Conservation (phyloP, 2,113 vertebrate species). For the Phalacrocorax aristotelis region DNA sequence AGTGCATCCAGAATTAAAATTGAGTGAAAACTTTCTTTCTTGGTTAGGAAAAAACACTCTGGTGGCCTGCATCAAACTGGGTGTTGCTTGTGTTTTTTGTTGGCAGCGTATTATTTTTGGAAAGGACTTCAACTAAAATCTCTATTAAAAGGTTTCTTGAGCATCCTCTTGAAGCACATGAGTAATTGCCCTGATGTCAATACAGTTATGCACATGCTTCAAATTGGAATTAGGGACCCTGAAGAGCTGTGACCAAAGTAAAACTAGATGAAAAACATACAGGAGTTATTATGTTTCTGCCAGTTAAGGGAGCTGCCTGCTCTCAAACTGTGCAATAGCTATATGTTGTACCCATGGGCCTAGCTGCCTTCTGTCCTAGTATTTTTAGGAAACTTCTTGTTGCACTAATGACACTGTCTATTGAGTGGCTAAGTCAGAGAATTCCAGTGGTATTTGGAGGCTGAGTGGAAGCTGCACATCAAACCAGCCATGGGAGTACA, state of each 20-base stretch:
- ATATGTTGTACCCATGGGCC: neutral
- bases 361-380: neutral
- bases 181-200: constrained; percentile 3
- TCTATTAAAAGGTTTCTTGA: constrained; percentile 25
- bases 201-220: neutral
- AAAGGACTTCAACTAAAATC: constrained; percentile 8
- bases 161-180: neutral
- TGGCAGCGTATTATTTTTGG: neutral
- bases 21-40: neutral
- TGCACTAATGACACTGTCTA: neutral
- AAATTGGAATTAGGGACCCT: neutral
- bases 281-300: neutral
- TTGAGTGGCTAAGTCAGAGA: neutral
- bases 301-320: neutral
- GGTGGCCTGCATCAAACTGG: neutral
- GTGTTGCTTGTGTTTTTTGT: neutral
- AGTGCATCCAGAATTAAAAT: neutral
- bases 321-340: neutral
- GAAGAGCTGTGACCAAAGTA: neutral
- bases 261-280: neutral
- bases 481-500: neutral
- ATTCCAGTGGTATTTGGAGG: neutral
- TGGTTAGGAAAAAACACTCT: neutral
- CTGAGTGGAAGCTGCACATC: neutral
- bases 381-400: neutral